phyloP scores from a whole-genome alignment of 2,888 invertebrate species.

The Cosmorhoe ocellata region DNA sequence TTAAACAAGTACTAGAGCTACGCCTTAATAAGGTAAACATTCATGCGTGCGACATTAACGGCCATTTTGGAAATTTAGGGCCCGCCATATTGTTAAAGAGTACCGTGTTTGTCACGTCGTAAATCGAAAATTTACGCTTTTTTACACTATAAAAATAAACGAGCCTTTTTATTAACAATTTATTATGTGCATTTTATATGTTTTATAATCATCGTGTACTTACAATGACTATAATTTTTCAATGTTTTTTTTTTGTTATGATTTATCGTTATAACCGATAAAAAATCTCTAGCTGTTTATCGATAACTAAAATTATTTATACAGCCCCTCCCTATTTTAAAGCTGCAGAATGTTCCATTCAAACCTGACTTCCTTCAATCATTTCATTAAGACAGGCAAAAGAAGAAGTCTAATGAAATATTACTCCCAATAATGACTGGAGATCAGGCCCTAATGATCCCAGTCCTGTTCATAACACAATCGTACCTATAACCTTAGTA shows the following conservation, averaged over 20 bases:
- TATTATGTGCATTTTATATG: conserved; percentile 35
- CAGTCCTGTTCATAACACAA: conserved; percentile 3
- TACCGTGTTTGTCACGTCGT: conserved; percentile 67
- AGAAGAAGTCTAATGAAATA: conserved; percentile 20
- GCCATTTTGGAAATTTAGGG: conserved; percentile 62
- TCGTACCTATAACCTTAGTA: too few species aligned
- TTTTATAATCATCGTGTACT: conserved; percentile 22
- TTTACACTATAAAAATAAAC: conserved; percentile 47
- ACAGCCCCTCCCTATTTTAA: not conserved
- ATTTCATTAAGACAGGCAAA: conserved; percentile 6
- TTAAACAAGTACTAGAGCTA: conserved; percentile 64
- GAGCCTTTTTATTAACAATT: conserved; percentile 48
- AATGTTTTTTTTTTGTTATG: not conserved
- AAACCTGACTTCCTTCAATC: not conserved
- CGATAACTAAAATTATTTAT: not conserved
- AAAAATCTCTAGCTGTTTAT: not conserved
- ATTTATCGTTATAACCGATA: not conserved
- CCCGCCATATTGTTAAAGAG: conserved; percentile 55
- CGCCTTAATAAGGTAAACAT: conserved; percentile 66
- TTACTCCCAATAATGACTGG: conserved; percentile 10
- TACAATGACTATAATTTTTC: conserved; percentile 18
- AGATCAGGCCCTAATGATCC: conserved; percentile 2
- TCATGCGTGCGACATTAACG: conserved; percentile 55
- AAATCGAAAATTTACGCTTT: conserved; percentile 59
- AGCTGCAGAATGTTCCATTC: not conserved